These are phyloP conservation scores for Catagonus wagneri DNA, from an alignment of 2,113 vertebrate genomes.

Conservation along the genomic window DNA sequence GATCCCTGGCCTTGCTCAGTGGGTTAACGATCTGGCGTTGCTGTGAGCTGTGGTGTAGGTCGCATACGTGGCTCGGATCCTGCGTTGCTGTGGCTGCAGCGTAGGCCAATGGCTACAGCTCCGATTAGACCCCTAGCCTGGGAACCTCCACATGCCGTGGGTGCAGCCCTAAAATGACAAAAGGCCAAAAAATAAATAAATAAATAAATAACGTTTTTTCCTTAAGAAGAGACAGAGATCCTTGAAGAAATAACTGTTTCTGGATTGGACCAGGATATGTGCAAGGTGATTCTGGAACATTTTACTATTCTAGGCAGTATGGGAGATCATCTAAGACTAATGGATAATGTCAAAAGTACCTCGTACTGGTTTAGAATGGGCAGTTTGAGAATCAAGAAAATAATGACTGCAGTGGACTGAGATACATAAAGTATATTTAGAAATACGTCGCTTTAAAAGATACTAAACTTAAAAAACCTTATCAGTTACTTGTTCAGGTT, in stretches of 20 bases:
- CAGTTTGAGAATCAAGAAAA: neutral
- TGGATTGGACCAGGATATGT: too few relatives aligned
- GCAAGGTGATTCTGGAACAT: neutral
- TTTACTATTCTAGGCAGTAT: neutral
- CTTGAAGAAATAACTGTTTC: neutral
- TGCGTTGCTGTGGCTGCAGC: too few relatives aligned
- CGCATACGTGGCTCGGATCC: too few relatives aligned
- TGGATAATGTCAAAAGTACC: neutral
- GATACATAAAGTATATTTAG: neutral
- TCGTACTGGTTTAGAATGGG: neutral
- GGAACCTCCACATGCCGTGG: too few relatives aligned
- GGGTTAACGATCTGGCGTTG: too few relatives aligned
- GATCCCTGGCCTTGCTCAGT: too few relatives aligned
- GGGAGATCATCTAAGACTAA: neutral
- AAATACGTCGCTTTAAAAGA: neutral
- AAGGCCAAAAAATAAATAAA: too few relatives aligned
- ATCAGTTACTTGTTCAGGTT: neutral
- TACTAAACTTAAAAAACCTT: neutral
- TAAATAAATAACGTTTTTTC: neutral
- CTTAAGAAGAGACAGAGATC: neutral
- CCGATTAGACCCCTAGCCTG: too few relatives aligned
- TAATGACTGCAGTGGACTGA: neutral
- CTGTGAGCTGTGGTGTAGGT: too few relatives aligned
- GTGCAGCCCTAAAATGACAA: too few relatives aligned
- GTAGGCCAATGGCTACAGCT: too few relatives aligned